phyloP scores from a whole-genome alignment of 1,140 invertebrate genomes.

The Penaeus indicus region DNA sequence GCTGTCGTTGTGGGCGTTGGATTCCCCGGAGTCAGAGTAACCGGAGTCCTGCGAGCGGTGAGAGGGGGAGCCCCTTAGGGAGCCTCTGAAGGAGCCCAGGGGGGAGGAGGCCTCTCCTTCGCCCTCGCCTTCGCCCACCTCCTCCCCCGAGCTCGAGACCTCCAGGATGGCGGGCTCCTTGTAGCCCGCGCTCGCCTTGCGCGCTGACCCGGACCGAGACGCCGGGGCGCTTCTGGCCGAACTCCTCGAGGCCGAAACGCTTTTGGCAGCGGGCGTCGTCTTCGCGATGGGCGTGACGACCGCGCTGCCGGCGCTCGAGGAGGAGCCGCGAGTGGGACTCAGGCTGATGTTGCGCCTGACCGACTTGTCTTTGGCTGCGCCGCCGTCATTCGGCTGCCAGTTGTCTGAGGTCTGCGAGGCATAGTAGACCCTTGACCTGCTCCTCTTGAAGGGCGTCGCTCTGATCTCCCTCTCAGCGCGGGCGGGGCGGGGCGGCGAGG shows the following conservation, averaged over 20 bases:
- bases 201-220: not conserved
- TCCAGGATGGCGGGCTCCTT: constrained; percentile 42
- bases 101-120: constrained; percentile 37
- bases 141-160: constrained; percentile 38
- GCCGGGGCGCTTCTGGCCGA: constrained; percentile 15
- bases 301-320: constrained; percentile 33
- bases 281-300: constrained; percentile 43
- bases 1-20: constrained; percentile 60
- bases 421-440: constrained; percentile 48
- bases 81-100: constrained; percentile 45
- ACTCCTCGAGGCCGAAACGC: not conserved
- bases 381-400: not conserved
- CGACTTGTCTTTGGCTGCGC: constrained; percentile 3
- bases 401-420: constrained; percentile 41
- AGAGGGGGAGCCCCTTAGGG: constrained; percentile 52
- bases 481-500: constrained; percentile 9
- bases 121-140: constrained; percentile 34
- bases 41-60: constrained; percentile 63
- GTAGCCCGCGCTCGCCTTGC: constrained; percentile 30
- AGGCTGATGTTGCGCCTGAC: constrained; percentile 16
- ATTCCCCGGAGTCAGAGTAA: constrained; percentile 63
- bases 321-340: constrained; percentile 37
- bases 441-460: constrained; percentile 54
- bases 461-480: constrained; percentile 17
- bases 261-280: constrained; percentile 12